Conservation (phyloP, 2,113 vertebrate genomes). For the Serranochromis macrocephalus region DNA sequence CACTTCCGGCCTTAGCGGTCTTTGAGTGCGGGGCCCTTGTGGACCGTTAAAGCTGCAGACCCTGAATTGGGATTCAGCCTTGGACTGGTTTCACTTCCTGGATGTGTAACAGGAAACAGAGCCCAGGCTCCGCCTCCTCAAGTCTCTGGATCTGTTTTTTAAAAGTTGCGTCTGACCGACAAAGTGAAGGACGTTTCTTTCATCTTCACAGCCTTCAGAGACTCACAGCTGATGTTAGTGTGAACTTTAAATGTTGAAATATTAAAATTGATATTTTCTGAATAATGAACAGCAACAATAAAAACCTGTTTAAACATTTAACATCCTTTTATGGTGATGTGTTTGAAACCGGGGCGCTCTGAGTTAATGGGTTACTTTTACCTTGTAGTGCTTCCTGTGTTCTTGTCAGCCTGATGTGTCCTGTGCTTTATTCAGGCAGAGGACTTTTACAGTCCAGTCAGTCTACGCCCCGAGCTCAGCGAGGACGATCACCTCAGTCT, state of each 20-base stretch:
- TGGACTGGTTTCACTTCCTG: not conserved
- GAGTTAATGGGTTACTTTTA: not conserved
- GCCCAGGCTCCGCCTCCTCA: not conserved
- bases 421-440: not conserved
- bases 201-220: not conserved
- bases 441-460: not conserved
- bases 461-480: not conserved
- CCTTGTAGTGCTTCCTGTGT: not conserved
- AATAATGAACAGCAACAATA: not conserved
- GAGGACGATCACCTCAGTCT: not conserved
- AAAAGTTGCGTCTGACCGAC: not conserved
- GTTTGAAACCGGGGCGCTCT: not conserved
- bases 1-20: not conserved
- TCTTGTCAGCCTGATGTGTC: not conserved
- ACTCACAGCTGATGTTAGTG: not conserved
- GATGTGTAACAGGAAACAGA: not conserved
- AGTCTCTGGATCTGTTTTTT: not conserved
- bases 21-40: fast-evolving
- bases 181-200: not conserved
- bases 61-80: not conserved
- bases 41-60: fast-evolving
- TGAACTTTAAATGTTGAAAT: not conserved
- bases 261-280: not conserved
- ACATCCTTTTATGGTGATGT: not conserved
- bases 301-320: too few relatives aligned